Percentiles rank a stretch among this genome's conserved stretches.
Conservation (phyloP, 2,888 invertebrate genomes). For the Cheilosia soror region DNA sequence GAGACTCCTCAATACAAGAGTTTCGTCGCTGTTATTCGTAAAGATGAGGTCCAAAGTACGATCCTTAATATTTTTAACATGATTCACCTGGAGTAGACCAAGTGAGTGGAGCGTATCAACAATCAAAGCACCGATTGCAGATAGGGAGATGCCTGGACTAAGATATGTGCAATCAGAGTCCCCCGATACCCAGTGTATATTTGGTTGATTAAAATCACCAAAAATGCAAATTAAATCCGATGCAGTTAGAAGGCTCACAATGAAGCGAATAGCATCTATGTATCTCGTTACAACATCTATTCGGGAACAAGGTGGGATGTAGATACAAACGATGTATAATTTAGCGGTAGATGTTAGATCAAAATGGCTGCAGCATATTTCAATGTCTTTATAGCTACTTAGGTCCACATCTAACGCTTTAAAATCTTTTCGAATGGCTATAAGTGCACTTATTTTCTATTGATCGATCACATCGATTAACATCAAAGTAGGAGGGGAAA, state of each 20-base stretch:
- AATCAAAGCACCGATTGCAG: neutral
- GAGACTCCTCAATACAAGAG: neutral
- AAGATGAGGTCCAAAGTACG: neutral
- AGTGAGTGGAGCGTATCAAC: neutral
- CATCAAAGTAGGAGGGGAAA: neutral
- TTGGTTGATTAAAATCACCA: neutral
- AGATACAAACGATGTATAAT: slow-evolving; percentile 1
- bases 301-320: neutral
- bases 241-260: neutral
- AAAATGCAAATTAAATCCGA: neutral
- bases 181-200: neutral
- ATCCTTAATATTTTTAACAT: neutral
- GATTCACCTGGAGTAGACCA: neutral
- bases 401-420: neutral
- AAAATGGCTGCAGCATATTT: neutral
- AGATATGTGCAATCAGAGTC: neutral
- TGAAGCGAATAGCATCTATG: neutral
- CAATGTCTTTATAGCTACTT: neutral
- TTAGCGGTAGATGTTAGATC: neutral
- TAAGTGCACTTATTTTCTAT: neutral
- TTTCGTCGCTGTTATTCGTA: neutral
- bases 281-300: neutral
- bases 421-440: neutral
- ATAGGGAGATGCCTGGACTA: neutral
- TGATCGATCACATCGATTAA: neutral